These are phyloP conservation scores for Diplosoma virens DNA, from an alignment of 23 tunicate genomes.

Conservation along the genomic window DNA sequence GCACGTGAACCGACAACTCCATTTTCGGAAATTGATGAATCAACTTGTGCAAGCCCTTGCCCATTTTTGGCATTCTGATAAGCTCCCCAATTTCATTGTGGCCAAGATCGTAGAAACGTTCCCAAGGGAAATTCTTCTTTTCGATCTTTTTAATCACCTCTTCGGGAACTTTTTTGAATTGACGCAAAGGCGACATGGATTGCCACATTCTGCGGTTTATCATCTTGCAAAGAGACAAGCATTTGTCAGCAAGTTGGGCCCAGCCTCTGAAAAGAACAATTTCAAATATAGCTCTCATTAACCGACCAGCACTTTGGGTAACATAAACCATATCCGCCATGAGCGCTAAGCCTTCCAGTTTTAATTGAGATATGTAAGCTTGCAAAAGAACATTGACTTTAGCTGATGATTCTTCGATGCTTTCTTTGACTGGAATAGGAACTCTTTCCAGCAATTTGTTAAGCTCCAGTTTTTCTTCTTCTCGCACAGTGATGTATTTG, in stretches of 20 bases:
- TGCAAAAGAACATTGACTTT: slow-evolving; percentile 95
- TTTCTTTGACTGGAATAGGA: slow-evolving; percentile 95
- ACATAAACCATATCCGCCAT: slow-evolving; percentile 99
- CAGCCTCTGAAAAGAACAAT: slow-evolving; percentile 95
- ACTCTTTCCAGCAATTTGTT: slow-evolving; percentile 91
- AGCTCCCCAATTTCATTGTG: slow-evolving; percentile 97
- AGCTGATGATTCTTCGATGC: slow-evolving; percentile 96
- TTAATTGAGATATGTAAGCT: slow-evolving; percentile 91
- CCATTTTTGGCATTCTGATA: slow-evolving; percentile 91
- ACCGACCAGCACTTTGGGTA: slow-evolving; percentile 95
- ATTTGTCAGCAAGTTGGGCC: slow-evolving; percentile 98
- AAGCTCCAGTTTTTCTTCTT: slow-evolving; percentile 95
- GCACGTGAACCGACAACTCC: slow-evolving; percentile 95
- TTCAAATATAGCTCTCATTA: slow-evolving; percentile 95
- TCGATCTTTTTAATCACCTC: slow-evolving; percentile 89
- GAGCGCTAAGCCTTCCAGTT: slow-evolving; percentile 94
- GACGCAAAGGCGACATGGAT: slow-evolving; percentile 95
- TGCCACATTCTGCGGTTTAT: slow-evolving; percentile 95
- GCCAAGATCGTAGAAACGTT: slow-evolving; percentile 90
- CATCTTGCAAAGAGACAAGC: slow-evolving; percentile 89
- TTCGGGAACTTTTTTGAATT: slow-evolving; percentile 94
- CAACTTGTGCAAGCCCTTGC: slow-evolving; percentile 77
- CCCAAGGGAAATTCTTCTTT: slow-evolving; percentile 97
- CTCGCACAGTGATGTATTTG: slow-evolving; percentile 87
- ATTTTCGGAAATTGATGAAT: slow-evolving; percentile 98